phyloP scores from a whole-genome alignment of 2,113 vertebrate genomes.

The Falcunculus frontatus region DNA sequence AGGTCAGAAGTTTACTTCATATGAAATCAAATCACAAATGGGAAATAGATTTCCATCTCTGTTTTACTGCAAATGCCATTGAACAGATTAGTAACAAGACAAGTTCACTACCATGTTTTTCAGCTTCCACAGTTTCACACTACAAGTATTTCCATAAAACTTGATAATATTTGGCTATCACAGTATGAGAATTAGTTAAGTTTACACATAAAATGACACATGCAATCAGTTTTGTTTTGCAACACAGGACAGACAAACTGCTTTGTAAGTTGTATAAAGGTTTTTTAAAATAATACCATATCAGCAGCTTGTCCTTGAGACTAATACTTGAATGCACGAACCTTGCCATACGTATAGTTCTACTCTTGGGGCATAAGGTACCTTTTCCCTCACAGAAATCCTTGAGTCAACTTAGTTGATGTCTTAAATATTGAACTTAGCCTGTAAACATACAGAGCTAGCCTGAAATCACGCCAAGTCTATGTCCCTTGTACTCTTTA shows the following conservation, averaged over 20 bases:
- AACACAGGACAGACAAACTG: background rate
- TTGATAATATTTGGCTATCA: background rate
- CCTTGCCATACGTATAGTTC: background rate
- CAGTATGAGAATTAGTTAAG: background rate
- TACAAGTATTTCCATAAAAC: background rate
- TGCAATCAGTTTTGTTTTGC: background rate
- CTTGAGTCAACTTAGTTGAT: background rate
- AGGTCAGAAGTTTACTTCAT: background rate
- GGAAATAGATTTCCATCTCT: background rate
- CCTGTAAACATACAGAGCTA: background rate
- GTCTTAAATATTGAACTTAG: background rate
- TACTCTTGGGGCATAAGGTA: background rate
- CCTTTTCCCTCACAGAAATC: background rate
- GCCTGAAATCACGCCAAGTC: background rate
- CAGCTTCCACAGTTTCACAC: background rate
- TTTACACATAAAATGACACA: background rate
- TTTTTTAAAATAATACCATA: background rate
- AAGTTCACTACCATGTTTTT: background rate
- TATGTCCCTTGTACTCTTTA: background rate
- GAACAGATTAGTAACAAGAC: background rate
- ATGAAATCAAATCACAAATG: background rate
- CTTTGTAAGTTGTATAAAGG: background rate
- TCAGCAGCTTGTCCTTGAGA: background rate
- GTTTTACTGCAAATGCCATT: background rate
- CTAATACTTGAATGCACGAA: background rate